Evolutionary conservation across 2,113 vertebrate genomes (phyloP).

Genomic region (Takifugu flavidus): DNA sequence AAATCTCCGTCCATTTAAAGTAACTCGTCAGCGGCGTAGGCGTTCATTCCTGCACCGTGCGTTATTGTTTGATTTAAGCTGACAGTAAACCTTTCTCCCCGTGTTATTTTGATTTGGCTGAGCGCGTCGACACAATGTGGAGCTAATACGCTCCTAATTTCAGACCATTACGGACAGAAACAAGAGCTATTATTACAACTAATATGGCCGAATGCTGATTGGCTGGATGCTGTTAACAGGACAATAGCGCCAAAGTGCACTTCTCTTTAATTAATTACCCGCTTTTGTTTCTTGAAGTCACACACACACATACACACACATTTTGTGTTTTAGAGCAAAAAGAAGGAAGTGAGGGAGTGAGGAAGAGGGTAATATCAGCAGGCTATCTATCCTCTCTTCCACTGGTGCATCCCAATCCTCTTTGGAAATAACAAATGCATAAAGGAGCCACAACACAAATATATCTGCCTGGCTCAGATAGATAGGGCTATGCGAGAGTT

Average conservation of each 20-base stretch:
- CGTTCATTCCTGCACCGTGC: background rate
- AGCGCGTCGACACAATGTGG: slow-evolving; percentile 25
- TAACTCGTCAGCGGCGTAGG: too few relatives aligned
- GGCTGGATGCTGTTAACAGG: slow-evolving; percentile 48
- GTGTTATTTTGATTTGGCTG: slow-evolving; percentile 22
- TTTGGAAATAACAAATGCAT: slow-evolving; percentile 80
- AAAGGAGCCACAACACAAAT: slow-evolving; percentile 77
- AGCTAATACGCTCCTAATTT: slow-evolving; percentile 43
- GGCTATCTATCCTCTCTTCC: slow-evolving; percentile 74
- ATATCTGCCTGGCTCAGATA: slow-evolving; percentile 76
- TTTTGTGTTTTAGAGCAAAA: slow-evolving; percentile 56
- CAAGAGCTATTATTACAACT: slow-evolving; percentile 51
- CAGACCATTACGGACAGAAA: slow-evolving; percentile 38
- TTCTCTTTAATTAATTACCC: slow-evolving; percentile 72
- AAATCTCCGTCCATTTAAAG: too few relatives aligned
- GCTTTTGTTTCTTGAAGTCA: slow-evolving; percentile 62
- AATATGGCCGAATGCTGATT: slow-evolving; percentile 59
- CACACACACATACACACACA: slow-evolving; percentile 30
- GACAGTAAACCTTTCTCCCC: slow-evolving; percentile 15
- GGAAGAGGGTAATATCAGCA: slow-evolving; percentile 71
- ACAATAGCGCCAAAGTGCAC: slow-evolving; percentile 65
- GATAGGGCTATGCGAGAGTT: slow-evolving; percentile 72
- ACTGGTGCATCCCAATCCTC: slow-evolving; percentile 75
- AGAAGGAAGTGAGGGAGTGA: slow-evolving; percentile 47
- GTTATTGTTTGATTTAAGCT: slow-evolving; percentile 6